Conservation (phyloP, 2,113 vertebrate species). For the Pedetes capensis region DNA sequence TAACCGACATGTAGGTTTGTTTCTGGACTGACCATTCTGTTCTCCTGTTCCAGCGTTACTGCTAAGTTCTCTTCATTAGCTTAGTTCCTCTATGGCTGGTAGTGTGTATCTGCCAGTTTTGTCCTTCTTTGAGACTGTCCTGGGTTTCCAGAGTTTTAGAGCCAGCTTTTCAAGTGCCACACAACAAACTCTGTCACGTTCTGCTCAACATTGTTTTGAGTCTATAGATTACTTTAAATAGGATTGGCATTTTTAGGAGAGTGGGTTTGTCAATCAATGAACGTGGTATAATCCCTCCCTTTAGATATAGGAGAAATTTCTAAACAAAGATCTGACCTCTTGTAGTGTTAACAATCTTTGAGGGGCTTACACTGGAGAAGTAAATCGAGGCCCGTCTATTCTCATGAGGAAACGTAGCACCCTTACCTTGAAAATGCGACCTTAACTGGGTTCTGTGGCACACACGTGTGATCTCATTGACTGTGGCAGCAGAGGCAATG, state of each 20-base stretch:
- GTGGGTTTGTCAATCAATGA: not conserved
- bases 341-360: not conserved
- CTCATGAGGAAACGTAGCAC: not conserved
- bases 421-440: not conserved
- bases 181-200: too few species aligned
- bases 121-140: not conserved
- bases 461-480: too few species aligned
- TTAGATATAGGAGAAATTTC: not conserved
- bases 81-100: not conserved
- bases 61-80: too few species aligned
- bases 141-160: not conserved
- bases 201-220: not conserved
- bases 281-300: not conserved
- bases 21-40: not conserved
- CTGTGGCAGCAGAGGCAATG: too few species aligned
- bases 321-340: not conserved
- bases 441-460: too few species aligned
- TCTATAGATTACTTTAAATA: not conserved
- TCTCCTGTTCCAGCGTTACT: not conserved
- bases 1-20: too few species aligned
- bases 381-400: not conserved
- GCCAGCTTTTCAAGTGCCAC: not conserved
- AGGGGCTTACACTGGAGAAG: not conserved
- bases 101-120: not conserved
- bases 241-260: not conserved